Conservation (phyloP, 2,888 invertebrate species). For the Habroteleia sp. region DNA sequence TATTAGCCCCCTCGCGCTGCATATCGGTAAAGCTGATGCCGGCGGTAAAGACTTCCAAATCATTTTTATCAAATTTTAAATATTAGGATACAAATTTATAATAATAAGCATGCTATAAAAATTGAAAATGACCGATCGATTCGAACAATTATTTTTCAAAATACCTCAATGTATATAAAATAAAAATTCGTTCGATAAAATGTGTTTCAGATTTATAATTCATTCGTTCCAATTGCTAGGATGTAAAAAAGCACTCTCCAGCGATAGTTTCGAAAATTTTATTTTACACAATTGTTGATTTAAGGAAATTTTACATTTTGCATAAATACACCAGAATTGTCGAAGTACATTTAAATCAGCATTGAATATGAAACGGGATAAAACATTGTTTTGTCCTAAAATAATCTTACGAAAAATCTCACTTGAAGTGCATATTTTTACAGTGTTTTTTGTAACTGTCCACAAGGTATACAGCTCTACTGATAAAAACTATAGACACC, state of each 20-base stretch:
- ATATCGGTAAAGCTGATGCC: no score
- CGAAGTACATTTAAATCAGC: conserved; percentile 54
- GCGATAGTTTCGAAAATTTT: conserved; percentile 48
- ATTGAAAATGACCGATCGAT: no score
- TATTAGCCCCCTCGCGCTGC: no score
- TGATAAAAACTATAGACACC: conserved; percentile 60
- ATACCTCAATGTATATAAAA: no score
- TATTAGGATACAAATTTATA: no score
- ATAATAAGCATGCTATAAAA: no score
- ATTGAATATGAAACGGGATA: conserved; percentile 42
- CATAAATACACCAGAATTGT: conserved; percentile 57
- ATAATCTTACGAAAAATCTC: conserved; percentile 43
- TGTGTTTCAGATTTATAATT: no score
- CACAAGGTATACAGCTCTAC: conserved; percentile 48
- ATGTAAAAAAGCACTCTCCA: not conserved
- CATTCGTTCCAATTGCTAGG: no score
- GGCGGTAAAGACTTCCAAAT: no score
- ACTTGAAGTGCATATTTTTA: conserved; percentile 57
- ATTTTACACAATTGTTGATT: conserved; percentile 58
- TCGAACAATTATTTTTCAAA: no score
- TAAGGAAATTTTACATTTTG: conserved; percentile 56
- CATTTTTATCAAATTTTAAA: no score
- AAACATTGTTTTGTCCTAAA: conserved; percentile 38
- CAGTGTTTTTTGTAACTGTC: conserved; percentile 55
- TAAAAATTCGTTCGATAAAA: no score